Evolutionary conservation across 23 tunicate genomes (phyloP).

Genomic region (Diplosoma virens): DNA sequence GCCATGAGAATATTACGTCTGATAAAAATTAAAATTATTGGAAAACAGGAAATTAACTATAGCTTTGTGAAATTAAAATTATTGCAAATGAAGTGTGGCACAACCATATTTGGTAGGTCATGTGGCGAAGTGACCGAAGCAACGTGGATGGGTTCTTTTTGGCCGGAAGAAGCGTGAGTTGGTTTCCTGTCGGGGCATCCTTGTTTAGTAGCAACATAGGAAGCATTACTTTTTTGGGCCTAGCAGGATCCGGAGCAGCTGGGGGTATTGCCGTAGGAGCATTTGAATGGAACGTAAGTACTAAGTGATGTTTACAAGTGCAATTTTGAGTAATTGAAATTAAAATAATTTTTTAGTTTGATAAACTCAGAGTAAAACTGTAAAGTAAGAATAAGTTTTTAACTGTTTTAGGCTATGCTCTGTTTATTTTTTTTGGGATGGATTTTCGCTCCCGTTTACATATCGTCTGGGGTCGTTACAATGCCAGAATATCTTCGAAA

Average conservation of each 20-base stretch:
- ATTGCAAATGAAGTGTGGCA: no score
- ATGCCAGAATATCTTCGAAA: constrained; percentile 96
- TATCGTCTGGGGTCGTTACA: constrained; percentile 90
- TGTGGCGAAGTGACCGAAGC: constrained; percentile 80
- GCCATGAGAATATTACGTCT: no score
- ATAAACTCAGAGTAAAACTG: no score
- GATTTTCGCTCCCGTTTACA: constrained; percentile 95
- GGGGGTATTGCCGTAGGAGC: constrained; percentile 98
- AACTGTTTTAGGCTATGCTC: constrained; percentile 69
- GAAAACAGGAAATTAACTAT: no score
- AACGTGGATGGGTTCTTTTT: constrained; percentile 92
- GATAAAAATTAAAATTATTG: no score
- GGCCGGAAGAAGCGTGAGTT: constrained; percentile 88
- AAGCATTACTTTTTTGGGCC: constrained; percentile 87
- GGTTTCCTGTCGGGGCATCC: constrained; percentile 98
- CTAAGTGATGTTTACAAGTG: no score
- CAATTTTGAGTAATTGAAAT: no score
- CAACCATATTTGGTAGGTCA: no score
- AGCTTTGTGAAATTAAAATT: no score
- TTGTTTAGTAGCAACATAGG: constrained; percentile 96
- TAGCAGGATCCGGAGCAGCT: constrained; percentile 98
- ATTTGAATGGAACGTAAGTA: constrained; percentile 97
- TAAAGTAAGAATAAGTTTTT: not conserved
- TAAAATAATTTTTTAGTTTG: no score
- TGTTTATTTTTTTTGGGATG: constrained; percentile 81